Percentiles rank a stretch among this genome's conserved stretches.
phyloP scores from a whole-genome alignment of 2,797 vertebrate genomes.

The Eulemur albifrons region DNA sequence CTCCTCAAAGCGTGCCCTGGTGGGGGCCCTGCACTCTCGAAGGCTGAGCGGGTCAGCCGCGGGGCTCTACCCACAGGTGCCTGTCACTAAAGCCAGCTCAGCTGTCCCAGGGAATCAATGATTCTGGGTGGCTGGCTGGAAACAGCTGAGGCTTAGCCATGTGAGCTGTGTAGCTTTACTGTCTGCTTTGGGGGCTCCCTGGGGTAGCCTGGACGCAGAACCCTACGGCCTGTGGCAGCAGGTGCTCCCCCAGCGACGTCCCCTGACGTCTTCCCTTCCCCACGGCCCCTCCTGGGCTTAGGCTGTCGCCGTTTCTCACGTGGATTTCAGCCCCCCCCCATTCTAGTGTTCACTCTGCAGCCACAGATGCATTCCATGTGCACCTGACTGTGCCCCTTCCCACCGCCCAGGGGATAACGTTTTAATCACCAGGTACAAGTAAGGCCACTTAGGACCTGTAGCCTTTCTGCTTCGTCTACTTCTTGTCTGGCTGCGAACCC shows the following conservation, averaged over 20 bases:
- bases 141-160: background rate
- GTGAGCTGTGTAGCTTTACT: background rate
- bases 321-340: background rate
- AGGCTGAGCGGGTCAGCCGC: background rate
- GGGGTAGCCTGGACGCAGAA: background rate
- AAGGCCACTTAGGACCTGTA: background rate
- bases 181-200: background rate
- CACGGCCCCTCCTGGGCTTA: background rate
- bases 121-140: accelerated
- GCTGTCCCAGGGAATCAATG: background rate
- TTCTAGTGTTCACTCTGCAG: background rate
- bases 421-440: background rate
- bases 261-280: background rate
- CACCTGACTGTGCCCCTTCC: background rate
- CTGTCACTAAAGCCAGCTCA: background rate
- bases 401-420: background rate
- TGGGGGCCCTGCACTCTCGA: accelerated
- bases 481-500: background rate
- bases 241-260: background rate
- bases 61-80: background rate
- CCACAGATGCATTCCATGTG: background rate
- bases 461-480: background rate
- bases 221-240: background rate
- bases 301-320: background rate
- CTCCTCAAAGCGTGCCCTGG: background rate